A percentile compares a stretch with the other conserved stretches of the same genome.
Conservation (phyloP, 2,113 vertebrate species). For the Saiga tatarica region DNA sequence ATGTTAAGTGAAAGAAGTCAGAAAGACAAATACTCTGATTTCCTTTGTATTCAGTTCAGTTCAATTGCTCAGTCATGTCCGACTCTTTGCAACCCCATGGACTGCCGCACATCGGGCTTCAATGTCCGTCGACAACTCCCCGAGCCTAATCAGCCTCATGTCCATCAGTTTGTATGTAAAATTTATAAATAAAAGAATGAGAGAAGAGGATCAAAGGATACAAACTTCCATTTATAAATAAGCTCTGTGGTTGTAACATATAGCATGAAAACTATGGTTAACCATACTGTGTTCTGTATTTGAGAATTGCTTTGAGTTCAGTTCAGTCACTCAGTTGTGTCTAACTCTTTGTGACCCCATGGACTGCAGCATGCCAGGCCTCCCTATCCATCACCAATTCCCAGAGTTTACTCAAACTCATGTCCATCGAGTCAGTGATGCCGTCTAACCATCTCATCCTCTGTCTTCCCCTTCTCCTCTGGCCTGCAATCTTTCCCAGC, state of each 20-base stretch:
- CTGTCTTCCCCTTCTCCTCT: background rate
- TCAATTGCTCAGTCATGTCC: background rate
- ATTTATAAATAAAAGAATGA: background rate
- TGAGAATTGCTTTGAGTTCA: background rate
- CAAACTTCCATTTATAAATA: background rate
- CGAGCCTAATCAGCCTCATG: background rate
- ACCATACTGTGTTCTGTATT: background rate
- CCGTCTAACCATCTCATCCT: background rate
- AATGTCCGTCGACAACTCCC: background rate
- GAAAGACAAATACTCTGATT: background rate
- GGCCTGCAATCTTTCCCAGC: accelerated
- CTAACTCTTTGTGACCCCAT: background rate
- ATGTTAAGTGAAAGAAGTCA: background rate
- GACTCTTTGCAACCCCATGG: background rate
- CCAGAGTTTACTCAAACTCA: background rate
- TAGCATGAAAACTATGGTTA: too few relatives aligned
- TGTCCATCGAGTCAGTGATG: background rate
- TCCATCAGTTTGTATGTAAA: background rate
- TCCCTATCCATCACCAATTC: background rate
- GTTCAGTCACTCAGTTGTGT: background rate
- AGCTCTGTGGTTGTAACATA: background rate
- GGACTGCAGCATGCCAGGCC: background rate
- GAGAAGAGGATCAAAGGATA: background rate
- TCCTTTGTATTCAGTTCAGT: background rate
- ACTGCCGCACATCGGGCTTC: background rate